Percentiles rank a stretch among this genome's conserved stretches.
These are phyloP conservation scores for Erinaceus europaeus DNA, from an alignment of 2,113 vertebrate genomes.

Conservation along the genomic window DNA sequence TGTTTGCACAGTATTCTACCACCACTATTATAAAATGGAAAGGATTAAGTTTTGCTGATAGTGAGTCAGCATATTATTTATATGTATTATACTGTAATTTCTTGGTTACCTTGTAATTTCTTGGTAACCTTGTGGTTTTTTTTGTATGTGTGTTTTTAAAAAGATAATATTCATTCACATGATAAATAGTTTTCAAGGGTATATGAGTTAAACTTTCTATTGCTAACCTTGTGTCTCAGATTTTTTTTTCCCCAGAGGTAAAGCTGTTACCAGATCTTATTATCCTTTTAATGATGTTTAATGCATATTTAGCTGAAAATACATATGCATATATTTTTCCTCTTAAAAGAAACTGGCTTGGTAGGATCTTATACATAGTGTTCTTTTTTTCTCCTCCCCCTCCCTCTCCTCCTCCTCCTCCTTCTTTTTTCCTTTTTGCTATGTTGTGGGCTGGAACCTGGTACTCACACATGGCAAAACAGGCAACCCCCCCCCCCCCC, in stretches of 20 bases:
- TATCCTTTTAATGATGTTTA: neutral
- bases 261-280: neutral
- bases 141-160: conserved; percentile 34
- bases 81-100: neutral
- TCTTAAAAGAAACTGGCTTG: neutral
- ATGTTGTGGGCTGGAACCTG: no score
- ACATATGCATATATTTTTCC: neutral
- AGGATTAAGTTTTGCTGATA: neutral
- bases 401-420: no score
- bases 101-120: no score
- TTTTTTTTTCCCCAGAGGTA: neutral
- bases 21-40: neutral
- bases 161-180: neutral
- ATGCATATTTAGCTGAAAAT: neutral
- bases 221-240: neutral
- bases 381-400: conserved; percentile 8
- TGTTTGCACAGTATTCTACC: no score
- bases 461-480: no score
- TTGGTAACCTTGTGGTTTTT: no score
- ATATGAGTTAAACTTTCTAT: neutral
- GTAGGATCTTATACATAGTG: neutral
- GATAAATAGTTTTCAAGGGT: neutral
- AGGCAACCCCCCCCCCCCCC: no score
- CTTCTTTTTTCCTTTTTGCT: no score
- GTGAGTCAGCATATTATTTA: neutral